Evolutionary conservation across 2,888 invertebrate genomes (phyloP), one percentile per base, ranked within the genome.

Genomic region (Omphaloscelis lunosa): DNA sequence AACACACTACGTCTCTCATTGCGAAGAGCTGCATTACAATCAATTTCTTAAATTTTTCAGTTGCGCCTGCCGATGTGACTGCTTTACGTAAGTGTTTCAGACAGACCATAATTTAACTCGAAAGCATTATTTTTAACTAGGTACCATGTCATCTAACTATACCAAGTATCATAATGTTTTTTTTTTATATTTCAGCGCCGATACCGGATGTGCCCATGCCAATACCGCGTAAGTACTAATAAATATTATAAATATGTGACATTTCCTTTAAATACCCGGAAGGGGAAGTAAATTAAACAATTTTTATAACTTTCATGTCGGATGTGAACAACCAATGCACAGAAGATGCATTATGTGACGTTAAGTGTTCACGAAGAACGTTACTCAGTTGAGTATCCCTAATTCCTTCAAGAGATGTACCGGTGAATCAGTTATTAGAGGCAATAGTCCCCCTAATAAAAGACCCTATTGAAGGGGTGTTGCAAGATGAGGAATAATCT

Each of bases 11-110:
- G 7, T 53, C 20, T 62, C 4, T 20, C 0, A 34, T 15, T 29
- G 0, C 17, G 2, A 41, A 51, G 9, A 59, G 8, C 15, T 58
- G 2, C 15, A 27, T 58, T 4, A 41, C 1, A 48, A 20, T 17
- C 0, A 51, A 53, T 58, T 11, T 23, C 0, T 51, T 62, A 8
- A 20, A 17, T 51, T 56, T 84, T 82, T 41, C 86, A 92, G 92
- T 91, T 53, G 56, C 85, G 8, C 90, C 90, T 68, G 61, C 79
- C n/a, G 89, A 90, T 48, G 75, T 87, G 7, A 84, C 85, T 9
- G 75, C 88, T 67, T 72, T 91, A 56, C 89, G 91, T 91, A 84
- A 90, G 91, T 91, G 41, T 75, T 71, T 39, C 1, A 69, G 27
- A 4, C 12, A 45, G 29, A 71, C 23, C 12, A 27, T 1, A 20